Base-by-base conservation (phyloP, 2,888 invertebrate genomes). In the Zelleria hepariella region DNA sequence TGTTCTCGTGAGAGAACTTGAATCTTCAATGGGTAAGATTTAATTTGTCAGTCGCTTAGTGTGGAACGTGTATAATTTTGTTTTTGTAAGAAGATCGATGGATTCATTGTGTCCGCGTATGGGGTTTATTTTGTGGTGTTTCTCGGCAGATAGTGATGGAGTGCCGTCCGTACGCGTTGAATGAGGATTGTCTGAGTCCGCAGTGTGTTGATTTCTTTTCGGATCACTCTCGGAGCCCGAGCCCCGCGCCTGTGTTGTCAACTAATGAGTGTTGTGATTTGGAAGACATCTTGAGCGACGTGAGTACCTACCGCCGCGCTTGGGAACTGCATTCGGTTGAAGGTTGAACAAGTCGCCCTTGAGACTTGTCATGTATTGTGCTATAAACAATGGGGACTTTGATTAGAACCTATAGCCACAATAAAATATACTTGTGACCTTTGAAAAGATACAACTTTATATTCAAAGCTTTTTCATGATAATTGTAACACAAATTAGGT, bases 271-370 rank as follows among this genome's bases (percentile, higher is more conserved):
- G 77, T 74, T 81, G 80, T 67, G 86, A 86, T 72, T 76, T 88
- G 76, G 87, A 88, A 72, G 88, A 88, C 84, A 85, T 88, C 72
- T 84, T 88, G 78, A 86, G 79, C 80, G 88, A 88, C 82, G 88
- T 88, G 77, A 78, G 87, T 86, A 49, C 32, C 10, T 26, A 60
- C 52, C 15, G 3, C 48, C 27, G 54, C 55, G 56, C 55, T 57
- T 64, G 49, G 53, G 48, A 42, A 42, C 59, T 57, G 20, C 49
- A 49, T 49, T 42, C 32, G 10, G 10, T 42, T 42, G 15, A 42
- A 42, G 32, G 32, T 42, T 42, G 1, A 15, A 42, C 32, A 15
- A 42, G 32, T 10, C 15, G 32, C 15, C 15, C 32, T 10, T 42
- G 32, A 42, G 32, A 15, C 15, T 42, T 42, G 32, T 15, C 32